A percentile compares a stretch with the other conserved stretches of the same genome.
Conservation (phyloP, 2,797 vertebrate genomes). For the Lutjanus argentimaculatus region DNA sequence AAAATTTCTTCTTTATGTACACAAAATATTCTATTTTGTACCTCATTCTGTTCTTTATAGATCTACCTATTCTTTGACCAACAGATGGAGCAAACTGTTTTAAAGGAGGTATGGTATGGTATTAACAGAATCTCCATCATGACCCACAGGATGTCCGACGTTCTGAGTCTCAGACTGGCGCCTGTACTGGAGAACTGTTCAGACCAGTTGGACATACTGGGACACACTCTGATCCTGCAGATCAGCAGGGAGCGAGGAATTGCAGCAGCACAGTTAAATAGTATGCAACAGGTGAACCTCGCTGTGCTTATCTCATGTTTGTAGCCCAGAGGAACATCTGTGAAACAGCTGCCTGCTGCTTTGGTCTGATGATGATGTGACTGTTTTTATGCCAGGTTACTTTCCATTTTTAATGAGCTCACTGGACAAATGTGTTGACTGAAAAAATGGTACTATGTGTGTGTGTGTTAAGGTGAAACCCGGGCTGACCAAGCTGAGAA, state of each 20-base stretch:
- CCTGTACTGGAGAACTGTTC: slow-evolving; percentile 66
- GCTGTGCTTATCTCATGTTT: neutral
- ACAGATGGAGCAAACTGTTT: too few relatives aligned
- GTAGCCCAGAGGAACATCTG: neutral
- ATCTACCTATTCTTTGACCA: too few relatives aligned
- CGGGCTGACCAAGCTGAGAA: slow-evolving; percentile 50
- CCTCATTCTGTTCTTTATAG: too few relatives aligned
- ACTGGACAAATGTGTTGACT: neutral
- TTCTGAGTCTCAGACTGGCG: slow-evolving; percentile 59
- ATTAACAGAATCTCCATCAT: too few relatives aligned
- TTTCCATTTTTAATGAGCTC: neutral
- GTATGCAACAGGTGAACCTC: slow-evolving; percentile 54
- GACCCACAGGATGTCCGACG: slow-evolving; percentile 55
- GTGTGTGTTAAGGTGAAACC: slow-evolving; percentile 54
- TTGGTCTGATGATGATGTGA: neutral
- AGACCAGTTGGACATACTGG: slow-evolving; percentile 64
- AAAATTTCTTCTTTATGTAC: too few relatives aligned
- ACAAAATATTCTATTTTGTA: too few relatives aligned
- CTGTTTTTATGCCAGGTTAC: neutral
- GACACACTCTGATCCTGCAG: slow-evolving; percentile 39
- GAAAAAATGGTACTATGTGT: neutral
- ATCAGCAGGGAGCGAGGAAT: slow-evolving; percentile 5
- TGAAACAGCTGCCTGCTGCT: slow-evolving; percentile 5
- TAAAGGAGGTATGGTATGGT: too few relatives aligned
- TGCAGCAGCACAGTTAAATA: slow-evolving; percentile 3